Percentiles rank a stretch among this genome's conserved stretches.
phyloP scores from a whole-genome alignment of 2,113 vertebrate genomes.

The Microtus oregoni region DNA sequence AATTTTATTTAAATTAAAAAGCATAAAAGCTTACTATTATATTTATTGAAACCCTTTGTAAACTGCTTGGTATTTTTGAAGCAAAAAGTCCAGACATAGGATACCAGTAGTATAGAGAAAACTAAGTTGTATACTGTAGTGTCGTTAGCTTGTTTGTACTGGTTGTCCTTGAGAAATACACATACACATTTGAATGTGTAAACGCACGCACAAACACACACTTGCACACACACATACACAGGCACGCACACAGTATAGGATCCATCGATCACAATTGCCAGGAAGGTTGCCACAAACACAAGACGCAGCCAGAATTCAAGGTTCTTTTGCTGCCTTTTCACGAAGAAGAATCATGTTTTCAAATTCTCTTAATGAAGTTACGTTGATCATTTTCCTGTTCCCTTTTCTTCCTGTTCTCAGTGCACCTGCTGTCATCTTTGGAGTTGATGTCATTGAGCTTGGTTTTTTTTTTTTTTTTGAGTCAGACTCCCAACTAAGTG shows the following conservation, averaged over 20 bases:
- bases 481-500: conserved; percentile 77
- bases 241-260: conserved; percentile 24
- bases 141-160: not conserved
- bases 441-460: conserved; percentile 77
- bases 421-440: conserved; percentile 69
- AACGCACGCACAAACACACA: not conserved
- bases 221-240: no score
- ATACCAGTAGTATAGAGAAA: not conserved
- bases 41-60: not conserved
- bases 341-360: conserved; percentile 79
- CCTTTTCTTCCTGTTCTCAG: conserved; percentile 65
- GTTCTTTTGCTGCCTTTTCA: conserved; percentile 49
- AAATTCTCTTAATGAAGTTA: conserved; percentile 76
- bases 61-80: conserved; percentile 25
- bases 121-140: not conserved
- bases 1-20: conserved; percentile 4
- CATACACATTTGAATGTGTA: not conserved
- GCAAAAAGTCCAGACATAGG: not conserved
- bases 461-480: conserved; percentile 69
- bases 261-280: conserved; percentile 52
- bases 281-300: conserved; percentile 62
- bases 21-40: not conserved
- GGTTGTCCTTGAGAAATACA: not conserved
- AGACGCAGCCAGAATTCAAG: conserved; percentile 53
- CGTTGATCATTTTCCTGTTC: conserved; percentile 70